Evolutionary conservation across 2,113 vertebrate species (phyloP).

Genomic region (Glaucomys volans): DNA sequence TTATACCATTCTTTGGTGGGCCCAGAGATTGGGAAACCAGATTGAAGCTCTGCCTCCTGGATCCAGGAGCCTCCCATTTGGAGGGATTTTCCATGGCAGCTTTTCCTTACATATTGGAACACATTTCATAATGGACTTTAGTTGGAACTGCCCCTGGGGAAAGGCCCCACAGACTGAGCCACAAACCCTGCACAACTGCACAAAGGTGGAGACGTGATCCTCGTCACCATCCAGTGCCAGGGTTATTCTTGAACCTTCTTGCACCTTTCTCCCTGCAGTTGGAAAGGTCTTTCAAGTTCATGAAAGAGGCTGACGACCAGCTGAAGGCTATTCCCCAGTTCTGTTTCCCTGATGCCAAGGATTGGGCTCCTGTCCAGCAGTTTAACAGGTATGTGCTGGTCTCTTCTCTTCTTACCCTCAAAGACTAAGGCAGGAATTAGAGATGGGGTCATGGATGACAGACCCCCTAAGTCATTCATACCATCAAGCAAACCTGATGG

Average conservation of each 20-base stretch:
- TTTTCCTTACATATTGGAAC: neutral
- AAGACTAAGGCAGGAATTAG: neutral
- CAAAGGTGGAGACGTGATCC: neutral
- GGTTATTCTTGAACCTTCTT: neutral
- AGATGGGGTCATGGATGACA: neutral
- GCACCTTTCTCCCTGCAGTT: constrained; percentile 86
- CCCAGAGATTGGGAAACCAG: neutral
- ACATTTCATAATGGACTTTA: neutral
- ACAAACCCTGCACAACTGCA: neutral
- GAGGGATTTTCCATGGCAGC: neutral
- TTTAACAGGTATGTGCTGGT: constrained; percentile 92
- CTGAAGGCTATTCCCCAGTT: constrained; percentile 98
- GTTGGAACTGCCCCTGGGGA: neutral
- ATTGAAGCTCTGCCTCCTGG: neutral
- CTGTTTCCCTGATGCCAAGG: constrained; percentile 98
- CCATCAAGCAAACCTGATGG: fast-evolving
- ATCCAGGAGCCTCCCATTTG: neutral
- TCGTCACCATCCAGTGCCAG: neutral
- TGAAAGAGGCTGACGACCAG: constrained; percentile 97
- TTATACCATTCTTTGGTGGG: neutral
- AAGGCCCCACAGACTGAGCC: neutral
- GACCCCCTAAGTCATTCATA: fast-evolving
- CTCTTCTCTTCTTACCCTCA: neutral
- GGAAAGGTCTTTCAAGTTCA: constrained; percentile 96
- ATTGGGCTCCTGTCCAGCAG: constrained; percentile 95